A percentile compares a stretch with the other conserved stretches of the same genome.
phyloP scores from a whole-genome alignment of 1,140 invertebrate species.

The Caligus rogercresseyi region DNA sequence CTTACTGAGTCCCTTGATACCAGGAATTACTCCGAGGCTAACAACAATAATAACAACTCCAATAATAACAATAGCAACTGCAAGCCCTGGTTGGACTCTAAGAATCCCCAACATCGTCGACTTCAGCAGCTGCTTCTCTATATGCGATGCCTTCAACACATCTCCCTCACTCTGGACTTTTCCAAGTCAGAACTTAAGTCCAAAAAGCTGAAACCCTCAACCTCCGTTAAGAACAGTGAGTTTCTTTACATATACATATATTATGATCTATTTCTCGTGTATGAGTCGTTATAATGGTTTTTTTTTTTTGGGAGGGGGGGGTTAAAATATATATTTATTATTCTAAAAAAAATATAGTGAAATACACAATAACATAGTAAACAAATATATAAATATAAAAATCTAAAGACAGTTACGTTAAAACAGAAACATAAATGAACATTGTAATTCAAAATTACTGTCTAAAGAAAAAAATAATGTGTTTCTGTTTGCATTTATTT shows the following conservation, averaged over 20 bases:
- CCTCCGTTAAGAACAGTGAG: constrained; percentile 67
- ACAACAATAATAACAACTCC: constrained; percentile 1
- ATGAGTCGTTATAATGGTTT: too few species aligned
- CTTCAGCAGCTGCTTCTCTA: constrained; percentile 81
- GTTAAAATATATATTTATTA: too few species aligned
- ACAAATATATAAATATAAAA: too few species aligned
- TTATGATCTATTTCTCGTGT: not conserved
- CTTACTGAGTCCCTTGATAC: constrained; percentile 21
- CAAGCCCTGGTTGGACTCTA: constrained; percentile 7
- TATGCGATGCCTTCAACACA: constrained; percentile 68
- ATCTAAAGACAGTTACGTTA: too few species aligned
- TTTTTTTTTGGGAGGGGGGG: too few species aligned
- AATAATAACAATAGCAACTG: not conserved
- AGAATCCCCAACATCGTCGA: constrained; percentile 32
- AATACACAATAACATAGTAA: too few species aligned
- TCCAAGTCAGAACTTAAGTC: constrained; percentile 69
- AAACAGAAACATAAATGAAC: too few species aligned
- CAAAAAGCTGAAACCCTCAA: constrained; percentile 66
- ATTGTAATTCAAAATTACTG: too few species aligned
- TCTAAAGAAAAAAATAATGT: too few species aligned
- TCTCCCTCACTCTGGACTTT: constrained; percentile 73
- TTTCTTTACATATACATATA: constrained; percentile 12
- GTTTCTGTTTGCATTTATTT: too few species aligned
- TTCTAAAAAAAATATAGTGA: too few species aligned
- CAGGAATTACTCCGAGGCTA: constrained; percentile 5